Conservation (phyloP, 2,113 vertebrate genomes). For the Pituophis catenifer region DNA sequence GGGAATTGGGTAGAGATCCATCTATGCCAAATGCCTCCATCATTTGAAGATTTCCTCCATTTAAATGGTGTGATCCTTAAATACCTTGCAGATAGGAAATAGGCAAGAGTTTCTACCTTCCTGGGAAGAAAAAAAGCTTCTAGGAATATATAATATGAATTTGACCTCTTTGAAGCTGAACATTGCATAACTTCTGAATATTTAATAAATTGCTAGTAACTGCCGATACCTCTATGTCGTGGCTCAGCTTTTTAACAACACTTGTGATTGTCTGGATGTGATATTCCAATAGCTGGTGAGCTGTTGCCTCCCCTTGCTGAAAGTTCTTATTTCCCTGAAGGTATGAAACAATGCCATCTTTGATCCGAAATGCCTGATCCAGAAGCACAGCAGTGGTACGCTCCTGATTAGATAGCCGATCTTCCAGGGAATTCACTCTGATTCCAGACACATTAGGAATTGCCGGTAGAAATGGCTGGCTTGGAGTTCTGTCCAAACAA, state of each 20-base stretch:
- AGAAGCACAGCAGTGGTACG: constrained; percentile 71
- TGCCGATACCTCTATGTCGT: constrained; percentile 74
- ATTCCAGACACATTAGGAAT: constrained; percentile 13
- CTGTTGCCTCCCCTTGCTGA: constrained; percentile 63
- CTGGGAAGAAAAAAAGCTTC: not conserved
- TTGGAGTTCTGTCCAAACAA: constrained; percentile 36
- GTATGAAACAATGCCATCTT: constrained; percentile 71
- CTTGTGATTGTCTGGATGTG: constrained; percentile 78
- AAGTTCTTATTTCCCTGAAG: constrained; percentile 65
- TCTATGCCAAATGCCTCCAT: not conserved
- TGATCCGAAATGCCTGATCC: constrained; percentile 79
- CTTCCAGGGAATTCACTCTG: constrained; percentile 60
- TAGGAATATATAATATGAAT: not conserved
- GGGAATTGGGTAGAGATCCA: not conserved
- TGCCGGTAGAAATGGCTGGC: constrained; percentile 39
- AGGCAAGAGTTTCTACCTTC: constrained; percentile 1
- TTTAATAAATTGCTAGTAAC: not conserved
- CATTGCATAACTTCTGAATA: not conserved
- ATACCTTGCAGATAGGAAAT: not conserved
- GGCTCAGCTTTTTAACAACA: constrained; percentile 80
- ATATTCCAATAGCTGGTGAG: constrained; percentile 75
- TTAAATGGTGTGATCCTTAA: not conserved
- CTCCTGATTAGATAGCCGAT: constrained; percentile 69
- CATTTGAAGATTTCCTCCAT: not conserved
- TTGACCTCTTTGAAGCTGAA: constrained; percentile 26